Evolutionary conservation across 2,113 vertebrate genomes (phyloP).

Genomic region (Clinocottus analis): DNA sequence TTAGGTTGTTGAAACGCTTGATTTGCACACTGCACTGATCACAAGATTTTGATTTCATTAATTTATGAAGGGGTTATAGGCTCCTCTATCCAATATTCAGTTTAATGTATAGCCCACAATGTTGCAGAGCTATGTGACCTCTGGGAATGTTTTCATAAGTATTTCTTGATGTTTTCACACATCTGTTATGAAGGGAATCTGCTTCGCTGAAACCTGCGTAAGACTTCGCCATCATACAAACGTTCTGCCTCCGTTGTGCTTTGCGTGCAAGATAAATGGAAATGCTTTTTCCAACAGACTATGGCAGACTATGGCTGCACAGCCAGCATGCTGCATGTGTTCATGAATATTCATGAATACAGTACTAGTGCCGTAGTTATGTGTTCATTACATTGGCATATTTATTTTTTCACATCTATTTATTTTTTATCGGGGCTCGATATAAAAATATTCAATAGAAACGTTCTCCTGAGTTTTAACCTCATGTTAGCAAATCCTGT

Average conservation of each 20-base stretch:
- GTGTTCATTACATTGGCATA: background rate
- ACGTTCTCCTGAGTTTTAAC: background rate
- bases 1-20: background rate
- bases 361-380: background rate
- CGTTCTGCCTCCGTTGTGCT: background rate
- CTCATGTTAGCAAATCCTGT: background rate
- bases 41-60: too few species aligned
- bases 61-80: background rate
- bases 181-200: background rate
- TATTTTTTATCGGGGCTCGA: background rate
- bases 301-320: background rate
- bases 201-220: background rate
- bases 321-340: background rate
- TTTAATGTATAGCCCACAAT: background rate
- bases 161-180: background rate
- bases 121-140: background rate
- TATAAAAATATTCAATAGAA: background rate
- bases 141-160: background rate
- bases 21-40: background rate
- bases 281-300: constrained; percentile 18
- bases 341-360: background rate
- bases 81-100: background rate
- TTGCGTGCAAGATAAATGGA: constrained; percentile 26
- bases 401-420: background rate
- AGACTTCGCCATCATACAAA: background rate